A percentile compares a stretch with the other conserved stretches of the same genome.
Evolutionary conservation across 2,113 vertebrate species (phyloP).

Genomic region (Callopanchax toddi): DNA sequence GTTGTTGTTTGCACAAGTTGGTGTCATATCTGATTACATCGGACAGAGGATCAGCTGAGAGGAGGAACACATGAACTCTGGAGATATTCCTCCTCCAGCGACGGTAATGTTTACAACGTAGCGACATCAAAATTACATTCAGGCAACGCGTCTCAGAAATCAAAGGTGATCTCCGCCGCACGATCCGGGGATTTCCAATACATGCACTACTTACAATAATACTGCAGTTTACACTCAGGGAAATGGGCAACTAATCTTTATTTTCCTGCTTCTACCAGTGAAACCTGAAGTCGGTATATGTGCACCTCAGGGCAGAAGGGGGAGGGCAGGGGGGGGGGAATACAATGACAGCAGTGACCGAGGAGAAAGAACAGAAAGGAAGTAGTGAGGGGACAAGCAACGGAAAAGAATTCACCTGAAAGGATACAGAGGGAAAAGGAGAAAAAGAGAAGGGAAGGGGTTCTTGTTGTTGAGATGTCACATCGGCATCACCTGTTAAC

Average conservation of each 20-base stretch:
- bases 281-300: slow-evolving; percentile 61
- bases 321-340: slow-evolving; percentile 10
- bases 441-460: slow-evolving; percentile 35
- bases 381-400: background rate
- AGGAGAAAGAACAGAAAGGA: slow-evolving; percentile 5
- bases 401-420: background rate
- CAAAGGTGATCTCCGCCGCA: slow-evolving; percentile 44
- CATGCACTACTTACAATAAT: too few relatives aligned
- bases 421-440: slow-evolving; percentile 21
- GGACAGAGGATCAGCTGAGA: slow-evolving; percentile 51
- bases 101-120: slow-evolving; percentile 17
- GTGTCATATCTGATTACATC: slow-evolving; percentile 58
- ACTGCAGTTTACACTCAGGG: slow-evolving; percentile 59
- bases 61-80: slow-evolving; percentile 11
- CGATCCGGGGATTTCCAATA: slow-evolving; percentile 53
- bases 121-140: slow-evolving; percentile 38
- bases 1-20: slow-evolving; percentile 62
- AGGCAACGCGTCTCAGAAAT: slow-evolving; percentile 44
- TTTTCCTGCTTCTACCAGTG: slow-evolving; percentile 45
- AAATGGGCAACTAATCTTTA: slow-evolving; percentile 56
- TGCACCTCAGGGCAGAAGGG: slow-evolving; percentile 36
- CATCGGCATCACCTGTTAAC: slow-evolving; percentile 56
- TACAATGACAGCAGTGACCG: slow-evolving; percentile 8
- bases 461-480: slow-evolving; percentile 49
- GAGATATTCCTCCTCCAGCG: slow-evolving; percentile 8